A percentile compares a stretch with the other conserved stretches of the same genome.
Evolutionary conservation across 2,888 invertebrate species (phyloP).

Genomic region (Calephelis perditalis): DNA sequence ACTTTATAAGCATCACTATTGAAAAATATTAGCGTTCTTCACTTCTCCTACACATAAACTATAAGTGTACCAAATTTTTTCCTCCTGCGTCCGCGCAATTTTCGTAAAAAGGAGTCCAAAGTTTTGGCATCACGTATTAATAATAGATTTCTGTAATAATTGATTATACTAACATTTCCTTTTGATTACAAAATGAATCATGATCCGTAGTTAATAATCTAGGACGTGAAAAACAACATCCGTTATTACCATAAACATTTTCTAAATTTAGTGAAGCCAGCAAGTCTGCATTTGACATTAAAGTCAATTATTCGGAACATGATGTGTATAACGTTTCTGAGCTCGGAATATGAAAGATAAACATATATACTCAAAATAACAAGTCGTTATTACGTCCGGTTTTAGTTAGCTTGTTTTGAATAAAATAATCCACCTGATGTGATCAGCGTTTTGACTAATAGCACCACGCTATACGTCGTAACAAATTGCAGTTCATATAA

Average conservation of each 20-base stretch:
- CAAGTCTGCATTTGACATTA: constrained; percentile 53
- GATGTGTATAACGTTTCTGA: constrained; percentile 31
- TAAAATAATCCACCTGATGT: constrained; percentile 10
- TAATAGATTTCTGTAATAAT: neutral
- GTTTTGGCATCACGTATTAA: no score
- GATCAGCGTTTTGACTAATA: constrained; percentile 8
- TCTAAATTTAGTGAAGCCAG: constrained; percentile 56
- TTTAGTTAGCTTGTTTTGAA: constrained; percentile 9
- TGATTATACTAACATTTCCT: constrained; percentile 2
- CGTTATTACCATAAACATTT: constrained; percentile 64
- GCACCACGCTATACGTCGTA: neutral
- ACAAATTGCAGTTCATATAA: constrained; percentile 7
- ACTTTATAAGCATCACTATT: no score
- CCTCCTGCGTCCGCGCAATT: no score
- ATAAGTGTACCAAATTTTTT: no score
- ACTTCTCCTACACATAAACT: no score
- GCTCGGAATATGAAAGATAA: constrained; percentile 12
- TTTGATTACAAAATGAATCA: constrained; percentile 6
- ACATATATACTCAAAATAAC: constrained; percentile 4
- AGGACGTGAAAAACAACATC: constrained; percentile 46
- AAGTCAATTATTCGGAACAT: constrained; percentile 51
- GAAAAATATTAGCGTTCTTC: no score
- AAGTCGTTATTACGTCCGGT: neutral
- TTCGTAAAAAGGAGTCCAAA: no score
- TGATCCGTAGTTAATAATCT: neutral